These are phyloP conservation scores for Lonchura striata DNA, from an alignment of 2,113 vertebrate genomes.

Conservation along the genomic window DNA sequence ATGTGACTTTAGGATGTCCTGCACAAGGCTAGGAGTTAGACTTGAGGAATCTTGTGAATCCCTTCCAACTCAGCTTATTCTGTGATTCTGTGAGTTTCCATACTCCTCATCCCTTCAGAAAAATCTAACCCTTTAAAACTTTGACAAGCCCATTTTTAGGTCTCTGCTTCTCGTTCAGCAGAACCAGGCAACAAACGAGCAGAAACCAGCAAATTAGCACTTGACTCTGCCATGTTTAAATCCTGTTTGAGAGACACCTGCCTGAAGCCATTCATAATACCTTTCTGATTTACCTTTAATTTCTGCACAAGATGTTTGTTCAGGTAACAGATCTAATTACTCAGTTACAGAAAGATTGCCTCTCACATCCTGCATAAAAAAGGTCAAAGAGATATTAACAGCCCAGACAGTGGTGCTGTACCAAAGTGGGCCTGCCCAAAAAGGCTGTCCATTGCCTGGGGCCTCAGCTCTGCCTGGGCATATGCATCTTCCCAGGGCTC, in stretches of 20 bases:
- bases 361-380: background rate
- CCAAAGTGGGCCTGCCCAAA: background rate
- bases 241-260: background rate
- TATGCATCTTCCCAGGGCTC: background rate
- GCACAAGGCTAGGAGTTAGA: background rate
- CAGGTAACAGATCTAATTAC: background rate
- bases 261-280: background rate
- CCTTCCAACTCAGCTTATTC: background rate
- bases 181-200: background rate
- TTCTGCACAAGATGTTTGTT: background rate
- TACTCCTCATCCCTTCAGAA: background rate
- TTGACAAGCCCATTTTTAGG: background rate
- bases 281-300: background rate
- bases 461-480: background rate
- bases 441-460: background rate
- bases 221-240: fast-evolving
- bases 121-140: background rate
- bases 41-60: background rate
- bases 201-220: background rate
- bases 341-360: background rate
- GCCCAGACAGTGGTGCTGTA: background rate
- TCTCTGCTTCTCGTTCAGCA: background rate
- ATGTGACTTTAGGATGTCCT: background rate
- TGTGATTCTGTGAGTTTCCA: background rate
- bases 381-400: background rate